A percentile compares a stretch with the other conserved stretches of the same genome.
phyloP scores from a whole-genome alignment of 2,797 vertebrate genomes.

The Prionace glauca region DNA sequence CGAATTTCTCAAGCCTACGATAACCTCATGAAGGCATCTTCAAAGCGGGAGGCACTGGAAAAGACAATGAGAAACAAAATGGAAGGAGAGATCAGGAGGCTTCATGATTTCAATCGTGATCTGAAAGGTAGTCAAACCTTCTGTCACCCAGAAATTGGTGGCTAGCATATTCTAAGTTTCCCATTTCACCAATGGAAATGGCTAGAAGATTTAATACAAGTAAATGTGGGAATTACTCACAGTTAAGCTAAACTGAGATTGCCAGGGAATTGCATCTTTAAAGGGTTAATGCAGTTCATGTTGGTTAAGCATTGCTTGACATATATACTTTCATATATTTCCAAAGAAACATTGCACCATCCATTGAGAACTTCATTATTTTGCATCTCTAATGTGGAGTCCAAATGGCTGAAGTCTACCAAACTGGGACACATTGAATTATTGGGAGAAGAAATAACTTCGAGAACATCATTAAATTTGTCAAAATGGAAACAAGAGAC shows the following conservation, averaged over 20 bases:
- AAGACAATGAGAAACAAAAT: constrained; percentile 91
- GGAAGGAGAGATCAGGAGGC: constrained; percentile 81
- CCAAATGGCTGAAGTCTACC: background rate
- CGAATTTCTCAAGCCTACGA: constrained; percentile 88
- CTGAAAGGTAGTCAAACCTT: constrained; percentile 68
- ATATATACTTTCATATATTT: background rate
- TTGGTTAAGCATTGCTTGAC: background rate
- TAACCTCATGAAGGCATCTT: constrained; percentile 83
- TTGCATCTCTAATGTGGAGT: background rate
- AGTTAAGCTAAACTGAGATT: background rate
- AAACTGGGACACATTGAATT: background rate
- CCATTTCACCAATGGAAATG: background rate
- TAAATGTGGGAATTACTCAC: background rate
- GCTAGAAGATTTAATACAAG: background rate
- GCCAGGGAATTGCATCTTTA: background rate
- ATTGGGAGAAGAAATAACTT: background rate
- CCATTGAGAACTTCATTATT: background rate
- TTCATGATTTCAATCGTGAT: constrained; percentile 91
- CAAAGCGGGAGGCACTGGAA: constrained; percentile 84
- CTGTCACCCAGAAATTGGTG: background rate
- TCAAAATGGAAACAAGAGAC: background rate
- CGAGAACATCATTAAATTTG: background rate
- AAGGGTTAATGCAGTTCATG: constrained; percentile 6
- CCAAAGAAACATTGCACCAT: background rate
- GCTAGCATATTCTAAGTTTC: background rate